These are phyloP conservation scores for Nannoperca obscura DNA, from an alignment of 2,797 vertebrate species.

Conservation along the genomic window DNA sequence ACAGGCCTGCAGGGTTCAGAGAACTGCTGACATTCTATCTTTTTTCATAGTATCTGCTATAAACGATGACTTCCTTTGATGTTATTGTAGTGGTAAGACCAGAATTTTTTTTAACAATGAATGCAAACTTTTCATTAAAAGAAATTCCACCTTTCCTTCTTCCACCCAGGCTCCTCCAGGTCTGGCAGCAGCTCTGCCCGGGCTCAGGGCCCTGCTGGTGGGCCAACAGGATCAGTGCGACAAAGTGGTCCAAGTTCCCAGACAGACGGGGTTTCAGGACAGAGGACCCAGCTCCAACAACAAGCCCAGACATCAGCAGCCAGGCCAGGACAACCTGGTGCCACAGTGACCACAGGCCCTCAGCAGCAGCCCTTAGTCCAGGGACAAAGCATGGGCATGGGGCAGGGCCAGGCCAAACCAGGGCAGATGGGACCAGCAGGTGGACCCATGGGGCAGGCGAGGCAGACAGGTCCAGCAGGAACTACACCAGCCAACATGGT, in stretches of 20 bases:
- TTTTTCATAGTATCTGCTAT: background rate
- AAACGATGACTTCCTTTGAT: background rate
- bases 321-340: conserved; percentile 79
- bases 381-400: conserved; percentile 78
- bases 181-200: conserved; percentile 78
- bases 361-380: conserved; percentile 79
- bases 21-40: background rate
- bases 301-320: conserved; percentile 81
- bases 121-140: background rate
- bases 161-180: conserved; percentile 79
- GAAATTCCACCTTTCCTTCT: background rate
- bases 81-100: background rate
- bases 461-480: conserved; percentile 78
- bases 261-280: conserved; percentile 74
- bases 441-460: conserved; percentile 78
- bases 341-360: conserved; percentile 51
- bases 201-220: conserved; percentile 74
- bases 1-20: background rate
- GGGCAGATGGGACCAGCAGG: conserved; percentile 78
- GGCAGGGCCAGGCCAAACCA: conserved; percentile 82
- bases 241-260: conserved; percentile 80
- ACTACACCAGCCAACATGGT: conserved; percentile 73
- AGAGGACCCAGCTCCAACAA: conserved; percentile 86
- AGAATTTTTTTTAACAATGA: conserved; percentile 1
- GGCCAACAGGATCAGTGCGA: conserved; percentile 76